phyloP scores from a whole-genome alignment of 2,888 invertebrate genomes.

The Pomacea canaliculata region DNA sequence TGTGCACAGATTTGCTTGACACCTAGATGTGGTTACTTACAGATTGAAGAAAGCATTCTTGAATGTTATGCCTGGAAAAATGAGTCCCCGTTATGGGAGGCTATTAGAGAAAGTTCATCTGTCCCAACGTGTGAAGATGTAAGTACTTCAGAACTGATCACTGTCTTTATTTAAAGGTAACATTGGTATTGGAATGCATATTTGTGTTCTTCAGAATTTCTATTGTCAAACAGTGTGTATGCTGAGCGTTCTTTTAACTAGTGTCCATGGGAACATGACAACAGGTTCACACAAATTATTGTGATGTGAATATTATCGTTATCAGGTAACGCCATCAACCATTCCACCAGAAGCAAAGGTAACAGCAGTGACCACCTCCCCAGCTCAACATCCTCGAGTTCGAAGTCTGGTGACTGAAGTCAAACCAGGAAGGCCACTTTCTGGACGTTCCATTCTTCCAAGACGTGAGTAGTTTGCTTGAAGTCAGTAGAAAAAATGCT shows the following conservation, averaged over 20 bases:
- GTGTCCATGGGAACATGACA: too few relatives aligned
- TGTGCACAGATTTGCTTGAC: too few relatives aligned
- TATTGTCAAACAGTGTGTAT: too few relatives aligned
- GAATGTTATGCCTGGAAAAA: constrained; percentile 91
- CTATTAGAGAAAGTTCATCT: constrained; percentile 76
- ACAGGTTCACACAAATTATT: too few relatives aligned
- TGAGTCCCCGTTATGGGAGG: constrained; percentile 90
- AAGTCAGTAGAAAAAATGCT: not conserved
- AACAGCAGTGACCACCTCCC: constrained; percentile 39
- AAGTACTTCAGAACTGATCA: constrained; percentile 16
- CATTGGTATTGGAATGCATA: too few relatives aligned
- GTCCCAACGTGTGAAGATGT: constrained; percentile 86
- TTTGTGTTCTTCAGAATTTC: not conserved
- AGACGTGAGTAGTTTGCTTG: constrained; percentile 5
- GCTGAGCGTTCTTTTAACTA: too few relatives aligned
- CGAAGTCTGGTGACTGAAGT: constrained; percentile 53
- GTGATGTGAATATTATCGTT: not conserved
- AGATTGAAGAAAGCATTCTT: constrained; percentile 94
- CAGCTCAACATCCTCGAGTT: constrained; percentile 59
- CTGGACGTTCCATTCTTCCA: constrained; percentile 18
- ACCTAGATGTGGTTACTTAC: constrained; percentile 22
- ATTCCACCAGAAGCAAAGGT: constrained; percentile 15
- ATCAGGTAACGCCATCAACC: constrained; percentile 31
- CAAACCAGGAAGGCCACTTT: constrained; percentile 2
- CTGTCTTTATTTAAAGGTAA: too few relatives aligned